phyloP scores from a whole-genome alignment of 1,140 invertebrate species.

The Drosophila equinoxialis region DNA sequence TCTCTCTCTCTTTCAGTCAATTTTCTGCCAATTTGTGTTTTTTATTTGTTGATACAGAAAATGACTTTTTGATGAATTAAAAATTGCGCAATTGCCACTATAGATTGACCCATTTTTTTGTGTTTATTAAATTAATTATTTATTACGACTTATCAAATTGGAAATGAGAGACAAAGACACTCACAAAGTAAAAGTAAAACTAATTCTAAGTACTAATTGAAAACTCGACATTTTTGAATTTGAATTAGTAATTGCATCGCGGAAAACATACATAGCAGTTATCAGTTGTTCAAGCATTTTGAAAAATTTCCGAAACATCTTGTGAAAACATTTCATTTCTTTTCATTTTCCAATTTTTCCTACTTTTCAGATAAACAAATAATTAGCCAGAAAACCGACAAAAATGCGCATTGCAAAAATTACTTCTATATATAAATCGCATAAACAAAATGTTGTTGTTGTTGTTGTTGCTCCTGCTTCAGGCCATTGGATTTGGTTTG shows the following conservation, averaged over 20 bases:
- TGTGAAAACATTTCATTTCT: conserved; percentile 20
- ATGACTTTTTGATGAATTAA: conserved; percentile 14
- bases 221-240: background rate
- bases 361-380: conserved; percentile 19
- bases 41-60: background rate
- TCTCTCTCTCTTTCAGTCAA: background rate
- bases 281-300: background rate
- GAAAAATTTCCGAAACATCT: conserved; percentile 11
- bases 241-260: background rate
- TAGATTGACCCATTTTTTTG: conserved; percentile 1
- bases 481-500: background rate
- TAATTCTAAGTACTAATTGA: background rate
- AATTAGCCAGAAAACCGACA: conserved; percentile 7
- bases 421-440: conserved; percentile 4
- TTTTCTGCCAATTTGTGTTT: conserved; percentile 10
- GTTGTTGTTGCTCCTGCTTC: background rate
- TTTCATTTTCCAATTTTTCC: conserved; percentile 9
- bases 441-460: conserved; percentile 2
- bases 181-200: no score
- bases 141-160: conserved; percentile 15
- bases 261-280: background rate
- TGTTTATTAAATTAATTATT: conserved; percentile 3
- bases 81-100: conserved; percentile 18
- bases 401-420: conserved; percentile 15
- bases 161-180: conserved; percentile 9